phyloP scores from a whole-genome alignment of 2,113 vertebrate genomes.

The Erpornis zantholeuca region DNA sequence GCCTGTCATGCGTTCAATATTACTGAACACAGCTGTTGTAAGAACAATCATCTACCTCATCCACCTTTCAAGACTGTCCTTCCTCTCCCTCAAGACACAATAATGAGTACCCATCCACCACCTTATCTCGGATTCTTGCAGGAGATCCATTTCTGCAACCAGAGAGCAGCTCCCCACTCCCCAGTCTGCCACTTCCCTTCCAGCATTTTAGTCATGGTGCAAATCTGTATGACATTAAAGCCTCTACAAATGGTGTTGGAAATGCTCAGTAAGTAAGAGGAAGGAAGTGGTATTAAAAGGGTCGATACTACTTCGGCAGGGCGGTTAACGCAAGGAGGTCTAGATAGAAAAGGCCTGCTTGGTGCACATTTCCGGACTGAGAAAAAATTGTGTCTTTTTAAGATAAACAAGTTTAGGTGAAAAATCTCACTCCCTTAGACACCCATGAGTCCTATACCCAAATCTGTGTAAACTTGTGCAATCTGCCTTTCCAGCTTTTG shows the following conservation, averaged over 20 bases:
- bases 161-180: background rate
- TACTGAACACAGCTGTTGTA: background rate
- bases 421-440: background rate
- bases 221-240: background rate
- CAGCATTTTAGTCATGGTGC: background rate
- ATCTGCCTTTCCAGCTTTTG: background rate
- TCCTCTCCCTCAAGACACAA: background rate
- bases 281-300: background rate
- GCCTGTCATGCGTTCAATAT: background rate
- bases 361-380: background rate
- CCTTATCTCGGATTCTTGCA: background rate
- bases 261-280: background rate
- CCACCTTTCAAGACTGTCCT: background rate
- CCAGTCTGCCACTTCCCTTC: background rate
- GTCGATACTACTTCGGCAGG: background rate
- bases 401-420: background rate
- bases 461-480: background rate
- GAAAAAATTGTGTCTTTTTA: background rate
- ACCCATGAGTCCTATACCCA: background rate
- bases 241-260: background rate
- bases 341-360: background rate
- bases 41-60: background rate
- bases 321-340: accelerated
- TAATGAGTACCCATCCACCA: background rate
- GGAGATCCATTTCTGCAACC: background rate